Conservation (phyloP, 2,797 vertebrate species). For the Gallinago stenura region DNA sequence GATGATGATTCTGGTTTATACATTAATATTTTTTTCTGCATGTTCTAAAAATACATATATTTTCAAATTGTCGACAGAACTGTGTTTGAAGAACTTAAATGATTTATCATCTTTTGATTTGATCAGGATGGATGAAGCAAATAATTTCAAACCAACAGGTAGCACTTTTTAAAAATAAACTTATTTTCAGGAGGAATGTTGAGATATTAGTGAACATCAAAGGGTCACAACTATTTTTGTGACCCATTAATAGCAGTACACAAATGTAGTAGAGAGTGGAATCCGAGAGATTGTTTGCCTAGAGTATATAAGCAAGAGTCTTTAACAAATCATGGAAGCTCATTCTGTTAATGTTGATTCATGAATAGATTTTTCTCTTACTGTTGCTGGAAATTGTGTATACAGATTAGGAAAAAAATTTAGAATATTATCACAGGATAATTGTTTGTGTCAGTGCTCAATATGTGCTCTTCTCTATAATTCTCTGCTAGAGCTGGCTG, state of each 20-base stretch:
- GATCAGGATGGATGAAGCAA: constrained; percentile 92
- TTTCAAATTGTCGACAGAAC: constrained; percentile 83
- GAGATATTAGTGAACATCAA: not conserved
- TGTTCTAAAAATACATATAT: constrained; percentile 20
- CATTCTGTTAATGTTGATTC: not conserved
- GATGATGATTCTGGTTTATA: not conserved
- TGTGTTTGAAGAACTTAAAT: constrained; percentile 95
- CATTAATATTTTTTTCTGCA: not conserved
- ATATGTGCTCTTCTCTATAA: not conserved
- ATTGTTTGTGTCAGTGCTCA: not conserved
- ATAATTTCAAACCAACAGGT: constrained; percentile 96
- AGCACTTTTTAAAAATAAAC: constrained; percentile 1
- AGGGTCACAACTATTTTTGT: not conserved
- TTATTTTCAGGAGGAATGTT: constrained; percentile 11
- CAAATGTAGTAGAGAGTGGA: not conserved
- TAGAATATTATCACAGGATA: not conserved
- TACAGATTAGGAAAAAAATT: not conserved
- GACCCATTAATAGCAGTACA: not conserved
- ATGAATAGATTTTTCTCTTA: not conserved
- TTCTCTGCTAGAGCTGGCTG: not conserved
- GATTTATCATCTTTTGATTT: constrained; percentile 90
- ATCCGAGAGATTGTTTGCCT: not conserved
- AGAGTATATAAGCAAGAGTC: not conserved
- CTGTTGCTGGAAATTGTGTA: not conserved
- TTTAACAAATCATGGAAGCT: not conserved